These are phyloP conservation scores for Cyphomyrus plagiostoma DNA, from an alignment of 2,113 vertebrate genomes.

Conservation along the genomic window DNA sequence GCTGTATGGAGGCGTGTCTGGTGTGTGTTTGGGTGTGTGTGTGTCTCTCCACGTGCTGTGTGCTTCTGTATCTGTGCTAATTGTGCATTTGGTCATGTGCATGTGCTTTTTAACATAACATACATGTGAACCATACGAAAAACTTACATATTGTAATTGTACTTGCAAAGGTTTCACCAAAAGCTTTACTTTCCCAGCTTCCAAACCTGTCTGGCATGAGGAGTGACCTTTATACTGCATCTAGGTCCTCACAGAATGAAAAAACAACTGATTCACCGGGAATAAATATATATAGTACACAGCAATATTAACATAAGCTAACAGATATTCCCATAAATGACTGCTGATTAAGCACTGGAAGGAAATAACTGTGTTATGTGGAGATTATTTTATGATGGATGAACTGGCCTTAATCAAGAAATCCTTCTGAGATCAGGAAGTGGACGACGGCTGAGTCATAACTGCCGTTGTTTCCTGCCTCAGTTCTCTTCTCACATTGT, in stretches of 20 bases:
- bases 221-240: background rate
- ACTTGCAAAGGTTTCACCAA: background rate
- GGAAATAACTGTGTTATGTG: background rate
- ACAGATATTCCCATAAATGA: background rate
- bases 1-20: background rate
- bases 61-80: background rate
- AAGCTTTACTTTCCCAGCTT: background rate
- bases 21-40: too few relatives aligned
- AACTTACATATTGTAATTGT: background rate
- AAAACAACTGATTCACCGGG: background rate
- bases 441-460: background rate
- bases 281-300: background rate
- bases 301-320: background rate
- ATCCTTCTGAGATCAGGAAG: background rate
- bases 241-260: background rate
- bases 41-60: background rate
- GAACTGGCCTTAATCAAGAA: background rate
- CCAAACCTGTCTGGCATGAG: background rate
- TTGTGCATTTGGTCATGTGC: background rate
- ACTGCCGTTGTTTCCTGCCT: background rate
- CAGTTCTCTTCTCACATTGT: background rate
- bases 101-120: background rate
- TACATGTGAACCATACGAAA: background rate
- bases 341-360: background rate
- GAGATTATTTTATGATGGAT: background rate